Base-by-base conservation (phyloP, 2,888 invertebrate genomes). In the Drosophila paracracens region DNA sequence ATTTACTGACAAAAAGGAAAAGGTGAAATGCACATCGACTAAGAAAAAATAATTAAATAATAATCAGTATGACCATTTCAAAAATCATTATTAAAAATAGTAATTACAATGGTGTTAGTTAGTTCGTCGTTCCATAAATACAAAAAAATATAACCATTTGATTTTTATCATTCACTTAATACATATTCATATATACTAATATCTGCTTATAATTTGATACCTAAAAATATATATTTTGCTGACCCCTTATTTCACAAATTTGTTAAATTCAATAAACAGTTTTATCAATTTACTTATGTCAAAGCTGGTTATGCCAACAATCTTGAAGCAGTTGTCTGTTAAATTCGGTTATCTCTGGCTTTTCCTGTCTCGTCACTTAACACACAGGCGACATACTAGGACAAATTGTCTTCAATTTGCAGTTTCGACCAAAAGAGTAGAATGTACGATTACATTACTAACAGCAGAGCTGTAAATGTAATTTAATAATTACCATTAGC, bases 401-500 rank as follows among this genome's bases (percentile, higher is more conserved):
- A 31, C 29, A 57, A 43, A 43, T 40, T 57, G 29, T 43, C 21
- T 31, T 57, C 10, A 31, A 29, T 43, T 29, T 57, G 21, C 43
- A 6, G 5, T 31, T 31, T 2, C 3, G 16, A 2, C 29, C 33
- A 40, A 50, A 31, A 43, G 43, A 36, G 52, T 25, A 10, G 10
- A 36, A n/a, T 46, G 16, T 16, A 13, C 27, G 38, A 53, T 33
- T 38, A 7, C 7, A 3, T 40, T 18, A 27, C 11, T 31, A 10
- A 36, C 46, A 54, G 25, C 36, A 38, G 50, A 76, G 75, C 69
- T 74, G 70, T 63, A 75, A 81, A 77, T 82, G 77, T 76, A 87
- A 87, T 87, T 89, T 82, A 84, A 84, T 84, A 82, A 89, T 87
- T 74, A 74, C 68, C 66, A 74, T 76, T 74, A 63, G 72, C 51